Percentiles rank a stretch among this genome's conserved stretches.
Conservation (phyloP, 1,140 invertebrate species). For the Metopolophium dirhodum region DNA sequence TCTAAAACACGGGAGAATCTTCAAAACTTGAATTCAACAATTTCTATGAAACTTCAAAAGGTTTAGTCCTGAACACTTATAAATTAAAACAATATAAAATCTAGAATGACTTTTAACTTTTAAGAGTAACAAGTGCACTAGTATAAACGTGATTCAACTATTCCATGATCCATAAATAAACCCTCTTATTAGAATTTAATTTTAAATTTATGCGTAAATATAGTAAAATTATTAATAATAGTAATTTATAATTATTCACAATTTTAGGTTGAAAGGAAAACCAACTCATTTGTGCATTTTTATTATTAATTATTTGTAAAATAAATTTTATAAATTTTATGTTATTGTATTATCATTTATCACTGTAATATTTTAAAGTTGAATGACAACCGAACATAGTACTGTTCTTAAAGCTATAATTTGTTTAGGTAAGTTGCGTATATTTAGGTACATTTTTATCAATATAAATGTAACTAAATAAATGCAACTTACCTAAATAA, state of each 20-base stretch:
- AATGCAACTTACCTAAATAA: no score
- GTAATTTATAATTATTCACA: background rate
- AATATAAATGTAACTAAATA: background rate
- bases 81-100: slow-evolving; percentile 11
- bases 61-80: background rate
- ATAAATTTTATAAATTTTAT: no score
- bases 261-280: background rate
- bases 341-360: no score
- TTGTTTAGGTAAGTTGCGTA: background rate
- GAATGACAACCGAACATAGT: no score
- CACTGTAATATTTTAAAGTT: no score
- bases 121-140: background rate
- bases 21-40: background rate
- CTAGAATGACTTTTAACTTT: background rate
- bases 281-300: background rate
- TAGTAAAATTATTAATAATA: background rate
- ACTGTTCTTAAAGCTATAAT: no score
- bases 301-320: no score
- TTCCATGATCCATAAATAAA: background rate
- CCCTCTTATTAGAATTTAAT: background rate
- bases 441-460: background rate
- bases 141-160: background rate
- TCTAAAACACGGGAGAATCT: background rate
- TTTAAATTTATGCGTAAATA: background rate
- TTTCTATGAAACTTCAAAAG: background rate